Percentiles rank a stretch among this genome's conserved stretches.
Evolutionary conservation across 2,888 invertebrate genomes (phyloP).

Genomic region (Drosophila histrio): DNA sequence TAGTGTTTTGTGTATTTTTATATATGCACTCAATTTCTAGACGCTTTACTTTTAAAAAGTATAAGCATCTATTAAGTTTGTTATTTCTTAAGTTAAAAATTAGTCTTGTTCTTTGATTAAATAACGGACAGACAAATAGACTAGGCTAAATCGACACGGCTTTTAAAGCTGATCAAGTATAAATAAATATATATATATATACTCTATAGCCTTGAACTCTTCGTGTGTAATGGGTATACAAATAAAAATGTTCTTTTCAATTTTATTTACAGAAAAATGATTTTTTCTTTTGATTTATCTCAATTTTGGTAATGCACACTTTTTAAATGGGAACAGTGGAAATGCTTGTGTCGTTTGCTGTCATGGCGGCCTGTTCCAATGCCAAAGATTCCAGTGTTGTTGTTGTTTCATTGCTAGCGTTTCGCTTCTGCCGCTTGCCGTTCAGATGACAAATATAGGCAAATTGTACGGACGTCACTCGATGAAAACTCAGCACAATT

Average conservation of each 20-base stretch:
- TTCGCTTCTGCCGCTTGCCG: constrained; percentile 30
- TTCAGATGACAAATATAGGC: constrained; percentile 81
- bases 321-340: constrained; percentile 16
- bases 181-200: no score
- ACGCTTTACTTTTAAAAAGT: no score
- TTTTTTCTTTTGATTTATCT: background rate
- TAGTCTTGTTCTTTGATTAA: no score
- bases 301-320: constrained; percentile 10
- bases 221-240: no score
- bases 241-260: constrained; percentile 5
- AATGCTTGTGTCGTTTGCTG: background rate
- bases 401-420: constrained; percentile 38
- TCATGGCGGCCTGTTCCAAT: constrained; percentile 3
- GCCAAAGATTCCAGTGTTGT: constrained; percentile 14
- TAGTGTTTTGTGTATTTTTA: no score
- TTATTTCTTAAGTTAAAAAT: no score
- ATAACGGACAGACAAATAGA: no score
- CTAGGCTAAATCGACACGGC: no score
- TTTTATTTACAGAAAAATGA: constrained; percentile 29
- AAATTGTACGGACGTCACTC: constrained; percentile 89
- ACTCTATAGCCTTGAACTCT: no score
- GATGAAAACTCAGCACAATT: constrained; percentile 89
- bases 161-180: no score
- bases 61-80: no score
- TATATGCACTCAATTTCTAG: no score